phyloP scores from a whole-genome alignment of 2,797 vertebrate species.

The Platyrinchus mystaceus region DNA sequence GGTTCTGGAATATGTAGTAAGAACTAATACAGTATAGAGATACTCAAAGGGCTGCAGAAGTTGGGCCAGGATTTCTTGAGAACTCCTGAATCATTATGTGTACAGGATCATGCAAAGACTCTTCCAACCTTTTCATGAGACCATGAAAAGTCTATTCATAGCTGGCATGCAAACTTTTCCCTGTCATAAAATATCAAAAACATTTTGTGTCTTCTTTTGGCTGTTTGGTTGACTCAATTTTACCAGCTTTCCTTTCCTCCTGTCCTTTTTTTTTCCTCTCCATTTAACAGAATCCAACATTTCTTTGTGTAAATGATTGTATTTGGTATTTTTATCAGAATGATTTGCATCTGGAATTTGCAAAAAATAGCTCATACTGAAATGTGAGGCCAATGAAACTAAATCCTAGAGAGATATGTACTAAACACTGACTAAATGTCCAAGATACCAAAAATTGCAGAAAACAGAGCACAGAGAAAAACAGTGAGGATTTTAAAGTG shows the following conservation, averaged over 20 bases:
- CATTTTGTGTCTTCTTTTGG: not conserved
- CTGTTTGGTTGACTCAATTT: not conserved
- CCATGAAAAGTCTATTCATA: not conserved
- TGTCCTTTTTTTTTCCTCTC: accelerated
- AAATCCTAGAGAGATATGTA: not conserved
- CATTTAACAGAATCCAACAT: not conserved
- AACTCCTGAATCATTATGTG: not conserved
- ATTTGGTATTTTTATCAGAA: not conserved
- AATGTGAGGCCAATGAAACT: not conserved
- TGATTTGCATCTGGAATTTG: not conserved
- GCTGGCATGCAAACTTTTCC: not conserved
- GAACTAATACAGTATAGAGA: not conserved
- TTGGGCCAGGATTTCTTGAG: not conserved
- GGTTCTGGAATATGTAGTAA: not conserved
- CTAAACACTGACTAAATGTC: not conserved
- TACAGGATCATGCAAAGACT: not conserved
- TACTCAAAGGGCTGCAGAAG: not conserved
- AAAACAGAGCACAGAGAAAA: not conserved
- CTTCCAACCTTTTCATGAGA: not conserved
- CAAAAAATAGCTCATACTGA: not conserved
- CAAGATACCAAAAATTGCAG: not conserved
- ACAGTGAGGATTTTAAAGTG: not conserved
- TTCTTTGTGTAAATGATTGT: not conserved
- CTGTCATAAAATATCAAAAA: not conserved
- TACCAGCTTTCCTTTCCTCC: not conserved